Conservation (phyloP, 2,888 invertebrate species). For the Cantharis nigra region DNA sequence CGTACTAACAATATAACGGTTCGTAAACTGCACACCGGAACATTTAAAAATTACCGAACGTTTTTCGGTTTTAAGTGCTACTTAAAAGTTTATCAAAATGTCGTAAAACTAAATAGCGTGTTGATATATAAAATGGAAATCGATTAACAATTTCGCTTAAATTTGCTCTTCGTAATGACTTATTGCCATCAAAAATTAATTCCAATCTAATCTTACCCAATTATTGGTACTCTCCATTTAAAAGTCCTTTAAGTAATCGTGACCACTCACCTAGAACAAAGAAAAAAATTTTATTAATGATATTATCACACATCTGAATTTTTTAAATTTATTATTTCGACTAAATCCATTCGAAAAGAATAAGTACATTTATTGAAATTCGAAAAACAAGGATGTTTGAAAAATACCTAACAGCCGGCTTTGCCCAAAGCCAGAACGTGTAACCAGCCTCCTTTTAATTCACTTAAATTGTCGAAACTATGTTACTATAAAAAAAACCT, state of each 20-base stretch:
- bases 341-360: neutral
- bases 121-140: slow-evolving; percentile 37
- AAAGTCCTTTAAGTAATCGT: neutral
- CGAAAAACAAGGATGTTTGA: too few species aligned
- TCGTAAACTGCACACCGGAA: slow-evolving; percentile 28
- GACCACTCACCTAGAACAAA: neutral
- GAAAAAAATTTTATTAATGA: neutral
- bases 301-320: neutral
- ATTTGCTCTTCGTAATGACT: slow-evolving; percentile 12
- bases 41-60: slow-evolving; percentile 35
- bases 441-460: too few species aligned
- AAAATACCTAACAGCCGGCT: too few species aligned
- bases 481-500: too few species aligned
- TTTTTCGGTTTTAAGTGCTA: slow-evolving; percentile 37
- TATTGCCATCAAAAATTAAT: slow-evolving; percentile 3
- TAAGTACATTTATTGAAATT: too few species aligned
- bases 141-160: slow-evolving; percentile 33
- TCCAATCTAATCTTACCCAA: neutral
- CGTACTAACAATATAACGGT: slow-evolving; percentile 30
- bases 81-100: slow-evolving; percentile 34
- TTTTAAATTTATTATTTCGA: neutral
- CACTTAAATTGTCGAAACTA: too few species aligned
- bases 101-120: slow-evolving; percentile 33
- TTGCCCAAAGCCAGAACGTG: too few species aligned
- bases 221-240: neutral